Conservation (phyloP, 2,888 invertebrate genomes). For the Hedya salicella region DNA sequence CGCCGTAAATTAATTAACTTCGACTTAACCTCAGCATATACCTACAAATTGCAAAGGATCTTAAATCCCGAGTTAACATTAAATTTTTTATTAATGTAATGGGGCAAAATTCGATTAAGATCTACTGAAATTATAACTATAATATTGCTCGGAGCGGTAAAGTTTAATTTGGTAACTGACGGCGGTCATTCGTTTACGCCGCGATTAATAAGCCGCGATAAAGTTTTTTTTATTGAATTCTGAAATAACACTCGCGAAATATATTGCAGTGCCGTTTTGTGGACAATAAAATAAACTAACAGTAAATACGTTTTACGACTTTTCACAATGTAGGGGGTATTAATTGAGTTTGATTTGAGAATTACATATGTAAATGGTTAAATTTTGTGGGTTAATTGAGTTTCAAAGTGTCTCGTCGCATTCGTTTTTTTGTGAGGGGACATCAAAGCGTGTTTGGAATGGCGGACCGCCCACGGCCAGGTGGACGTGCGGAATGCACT, state of each 20-base stretch:
- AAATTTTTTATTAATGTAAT: conserved; percentile 31
- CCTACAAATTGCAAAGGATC: conserved; percentile 60
- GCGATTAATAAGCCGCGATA: conserved; percentile 21
- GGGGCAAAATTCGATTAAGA: conserved; percentile 18
- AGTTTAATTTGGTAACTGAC: conserved; percentile 15
- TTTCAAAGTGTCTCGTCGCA: conserved; percentile 53
- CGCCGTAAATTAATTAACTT: conserved; percentile 78
- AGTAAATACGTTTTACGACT: conserved; percentile 14
- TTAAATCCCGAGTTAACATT: conserved; percentile 31
- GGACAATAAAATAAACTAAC: conserved; percentile 24
- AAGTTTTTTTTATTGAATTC: conserved; percentile 23
- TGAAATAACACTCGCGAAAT: conserved; percentile 26
- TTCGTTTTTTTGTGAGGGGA: conserved; percentile 56
- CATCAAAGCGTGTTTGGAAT: conserved; percentile 66
- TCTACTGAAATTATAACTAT: conserved; percentile 17
- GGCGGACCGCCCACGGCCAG: conserved; percentile 69
- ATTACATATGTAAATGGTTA: neutral
- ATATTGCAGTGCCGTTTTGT: conserved; percentile 24
- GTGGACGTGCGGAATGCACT: conserved; percentile 66
- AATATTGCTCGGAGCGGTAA: conserved; percentile 8
- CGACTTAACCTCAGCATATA: conserved; percentile 65
- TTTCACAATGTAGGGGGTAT: conserved; percentile 18
- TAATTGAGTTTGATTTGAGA: conserved; percentile 25
- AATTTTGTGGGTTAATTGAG: conserved; percentile 64
- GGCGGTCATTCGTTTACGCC: conserved; percentile 10